Percentiles rank a stretch among this genome's conserved stretches.
These are phyloP conservation scores for Pterobdella sp. DNA, from an alignment of 2,888 invertebrate genomes.

Conservation along the genomic window DNA sequence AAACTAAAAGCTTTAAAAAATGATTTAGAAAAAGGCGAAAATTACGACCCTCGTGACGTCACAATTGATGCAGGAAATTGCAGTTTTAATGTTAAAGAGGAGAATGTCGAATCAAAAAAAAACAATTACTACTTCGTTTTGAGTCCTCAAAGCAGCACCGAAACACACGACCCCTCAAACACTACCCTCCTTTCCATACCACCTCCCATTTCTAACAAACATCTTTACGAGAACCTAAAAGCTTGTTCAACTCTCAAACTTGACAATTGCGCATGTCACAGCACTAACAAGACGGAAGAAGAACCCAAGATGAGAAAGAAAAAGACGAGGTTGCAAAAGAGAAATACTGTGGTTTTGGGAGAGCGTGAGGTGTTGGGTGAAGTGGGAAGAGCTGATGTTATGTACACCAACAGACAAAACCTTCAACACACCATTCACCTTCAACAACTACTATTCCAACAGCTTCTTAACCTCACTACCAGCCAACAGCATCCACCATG, in stretches of 20 bases:
- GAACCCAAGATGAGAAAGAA: background rate
- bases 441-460: constrained; percentile 5
- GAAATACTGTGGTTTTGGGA: constrained; percentile 7
- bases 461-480: background rate
- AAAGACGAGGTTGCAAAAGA: background rate
- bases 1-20: background rate
- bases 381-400: background rate
- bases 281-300: background rate
- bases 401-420: constrained; percentile 8
- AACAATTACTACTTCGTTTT: constrained; percentile 12
- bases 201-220: background rate
- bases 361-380: background rate
- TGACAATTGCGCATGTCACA: background rate
- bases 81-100: background rate
- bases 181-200: background rate
- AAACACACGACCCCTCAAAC: background rate
- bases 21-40: background rate
- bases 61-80: background rate
- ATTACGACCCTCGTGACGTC: background rate
- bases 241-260: background rate
- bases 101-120: no score
- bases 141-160: background rate
- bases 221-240: background rate
- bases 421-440: constrained; percentile 9
- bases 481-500: no score